Evolutionary conservation across 2,113 vertebrate species (phyloP).

Genomic region (Phrynosoma platyrhinos): DNA sequence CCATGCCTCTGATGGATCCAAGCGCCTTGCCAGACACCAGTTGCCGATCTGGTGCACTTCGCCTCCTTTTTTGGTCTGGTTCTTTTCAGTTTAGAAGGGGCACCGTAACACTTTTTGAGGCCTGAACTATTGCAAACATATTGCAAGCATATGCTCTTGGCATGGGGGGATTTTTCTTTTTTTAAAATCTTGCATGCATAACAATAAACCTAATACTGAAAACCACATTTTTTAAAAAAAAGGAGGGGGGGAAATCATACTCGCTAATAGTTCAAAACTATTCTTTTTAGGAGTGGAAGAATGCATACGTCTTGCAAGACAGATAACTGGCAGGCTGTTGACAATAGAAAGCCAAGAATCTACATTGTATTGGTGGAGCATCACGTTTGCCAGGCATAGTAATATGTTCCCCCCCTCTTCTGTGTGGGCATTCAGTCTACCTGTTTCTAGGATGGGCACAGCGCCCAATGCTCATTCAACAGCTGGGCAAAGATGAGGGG

Average conservation of each 20-base stretch:
- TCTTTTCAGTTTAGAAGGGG: neutral
- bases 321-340: conserved; percentile 72
- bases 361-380: no score
- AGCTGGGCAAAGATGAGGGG: no score
- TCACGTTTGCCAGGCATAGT: no score
- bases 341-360: conserved; percentile 50
- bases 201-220: conserved; percentile 75
- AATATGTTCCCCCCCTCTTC: no score
- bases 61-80: neutral
- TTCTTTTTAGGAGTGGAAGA: conserved; percentile 72
- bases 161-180: neutral
- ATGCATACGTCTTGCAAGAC: conserved; percentile 73
- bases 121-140: conserved; percentile 67
- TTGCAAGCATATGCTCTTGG: conserved; percentile 79
- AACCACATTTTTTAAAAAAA: conserved; percentile 75
- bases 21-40: neutral
- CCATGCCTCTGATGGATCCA: neutral
- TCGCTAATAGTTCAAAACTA: conserved; percentile 76
- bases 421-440: no score
- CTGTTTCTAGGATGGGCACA: no score
- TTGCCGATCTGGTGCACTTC: no score
- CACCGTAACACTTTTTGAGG: conserved; percentile 52
- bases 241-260: conserved; percentile 68
- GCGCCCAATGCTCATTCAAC: no score
- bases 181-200: conserved; percentile 21